These are phyloP conservation scores for Phyllostomus hastatus DNA, from an alignment of 2,113 vertebrate genomes.

Conservation along the genomic window DNA sequence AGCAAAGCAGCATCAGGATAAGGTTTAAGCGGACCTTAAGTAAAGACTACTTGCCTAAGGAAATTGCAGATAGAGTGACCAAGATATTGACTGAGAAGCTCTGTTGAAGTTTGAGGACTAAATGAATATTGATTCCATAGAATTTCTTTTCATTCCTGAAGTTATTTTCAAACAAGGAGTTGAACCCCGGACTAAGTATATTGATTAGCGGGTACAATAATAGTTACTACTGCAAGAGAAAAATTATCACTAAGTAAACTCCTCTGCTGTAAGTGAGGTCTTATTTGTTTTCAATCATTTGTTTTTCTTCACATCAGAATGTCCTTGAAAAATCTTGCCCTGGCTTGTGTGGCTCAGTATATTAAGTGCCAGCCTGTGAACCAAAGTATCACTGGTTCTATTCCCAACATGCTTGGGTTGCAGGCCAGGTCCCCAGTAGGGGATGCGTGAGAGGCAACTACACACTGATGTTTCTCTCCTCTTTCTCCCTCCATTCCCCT, in stretches of 20 bases:
- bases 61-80: too few species aligned
- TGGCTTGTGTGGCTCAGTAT: too few species aligned
- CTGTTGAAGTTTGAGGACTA: not conserved
- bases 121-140: not conserved
- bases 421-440: too few species aligned
- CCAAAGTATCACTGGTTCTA: too few species aligned
- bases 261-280: not conserved
- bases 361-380: too few species aligned
- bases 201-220: not conserved
- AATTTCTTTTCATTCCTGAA: not conserved
- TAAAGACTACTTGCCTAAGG: not conserved
- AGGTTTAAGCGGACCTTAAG: not conserved
- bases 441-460: too few species aligned
- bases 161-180: not conserved
- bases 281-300: not conserved
- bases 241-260: not conserved
- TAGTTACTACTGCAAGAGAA: not conserved
- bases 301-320: not conserved
- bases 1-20: not conserved
- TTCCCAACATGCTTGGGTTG: too few species aligned
- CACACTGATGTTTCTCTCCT: too few species aligned
- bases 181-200: not conserved
- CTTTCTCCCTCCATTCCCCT: too few species aligned
- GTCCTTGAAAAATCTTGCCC: not conserved
- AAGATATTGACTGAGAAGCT: too few species aligned